Conservation (phyloP, 2,888 invertebrate species). For the Metalampra italica region DNA sequence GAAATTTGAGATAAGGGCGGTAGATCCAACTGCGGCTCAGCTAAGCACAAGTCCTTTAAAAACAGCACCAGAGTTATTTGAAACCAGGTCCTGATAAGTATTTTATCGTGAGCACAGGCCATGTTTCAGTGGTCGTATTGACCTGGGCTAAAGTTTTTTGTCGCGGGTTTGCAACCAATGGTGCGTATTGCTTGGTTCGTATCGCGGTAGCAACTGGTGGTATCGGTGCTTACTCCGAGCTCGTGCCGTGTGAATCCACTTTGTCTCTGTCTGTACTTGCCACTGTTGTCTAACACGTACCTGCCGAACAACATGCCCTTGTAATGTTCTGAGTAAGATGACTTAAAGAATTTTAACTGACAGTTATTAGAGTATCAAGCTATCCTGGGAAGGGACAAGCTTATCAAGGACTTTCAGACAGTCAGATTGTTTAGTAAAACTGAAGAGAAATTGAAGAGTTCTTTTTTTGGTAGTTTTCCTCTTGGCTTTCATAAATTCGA, state of each 20-base stretch:
- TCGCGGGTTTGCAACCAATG: constrained; percentile 39
- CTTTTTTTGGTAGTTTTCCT: too few species aligned
- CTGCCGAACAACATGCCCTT: constrained; percentile 6
- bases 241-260: constrained; percentile 65
- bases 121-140: constrained; percentile 40
- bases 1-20: constrained; percentile 68
- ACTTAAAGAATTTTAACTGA: not conserved
- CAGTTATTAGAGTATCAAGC: too few species aligned
- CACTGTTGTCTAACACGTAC: constrained; percentile 14
- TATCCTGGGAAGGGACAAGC: too few species aligned
- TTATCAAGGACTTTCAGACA: too few species aligned
- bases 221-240: constrained; percentile 39
- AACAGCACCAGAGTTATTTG: constrained; percentile 38
- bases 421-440: too few species aligned
- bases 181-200: constrained; percentile 62
- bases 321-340: not conserved
- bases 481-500: too few species aligned
- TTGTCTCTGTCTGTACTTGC: constrained; percentile 30
- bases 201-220: constrained; percentile 62
- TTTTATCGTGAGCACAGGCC: constrained; percentile 50
- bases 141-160: constrained; percentile 22
- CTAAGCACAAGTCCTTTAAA: constrained; percentile 25
- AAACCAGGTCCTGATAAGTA: constrained; percentile 40
- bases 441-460: too few species aligned
- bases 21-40: constrained; percentile 73